These are phyloP conservation scores for Piprites chloris DNA, from an alignment of 2,113 vertebrate species.

Conservation along the genomic window DNA sequence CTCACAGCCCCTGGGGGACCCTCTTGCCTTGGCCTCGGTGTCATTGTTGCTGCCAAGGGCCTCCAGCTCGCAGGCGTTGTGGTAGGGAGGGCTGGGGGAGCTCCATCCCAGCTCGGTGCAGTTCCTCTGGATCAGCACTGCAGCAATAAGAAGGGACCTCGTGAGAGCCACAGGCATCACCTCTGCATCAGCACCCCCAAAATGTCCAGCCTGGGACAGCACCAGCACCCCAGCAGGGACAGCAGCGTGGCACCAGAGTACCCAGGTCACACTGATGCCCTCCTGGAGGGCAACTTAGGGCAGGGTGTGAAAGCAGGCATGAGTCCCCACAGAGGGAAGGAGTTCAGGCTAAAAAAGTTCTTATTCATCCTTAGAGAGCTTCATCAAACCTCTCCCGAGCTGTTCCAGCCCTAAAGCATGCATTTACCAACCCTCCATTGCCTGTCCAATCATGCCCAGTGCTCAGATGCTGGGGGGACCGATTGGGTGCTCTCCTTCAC, in stretches of 20 bases:
- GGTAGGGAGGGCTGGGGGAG: constrained; percentile 46
- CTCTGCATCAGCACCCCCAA: not conserved
- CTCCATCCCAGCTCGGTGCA: constrained; percentile 69
- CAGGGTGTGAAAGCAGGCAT: not conserved
- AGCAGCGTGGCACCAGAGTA: rapidly evolving
- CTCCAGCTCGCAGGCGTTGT: constrained; percentile 48
- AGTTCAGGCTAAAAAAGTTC: not conserved
- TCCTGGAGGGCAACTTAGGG: not conserved
- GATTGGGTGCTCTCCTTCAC: not conserved
- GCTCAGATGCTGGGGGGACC: rapidly evolving
- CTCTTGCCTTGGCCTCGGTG: constrained; percentile 26
- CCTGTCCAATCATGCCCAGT: not conserved
- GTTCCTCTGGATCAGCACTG: constrained; percentile 64
- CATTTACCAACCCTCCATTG: not conserved
- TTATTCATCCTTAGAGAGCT: not conserved
- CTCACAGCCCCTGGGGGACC: not conserved
- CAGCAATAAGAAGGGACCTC: not conserved
- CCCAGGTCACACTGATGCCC: not conserved
- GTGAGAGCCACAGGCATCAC: rapidly evolving
- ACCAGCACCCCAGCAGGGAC: not conserved
- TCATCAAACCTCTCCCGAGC: not conserved
- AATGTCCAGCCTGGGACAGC: not conserved
- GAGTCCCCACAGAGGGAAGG: not conserved
- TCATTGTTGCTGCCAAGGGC: not conserved
- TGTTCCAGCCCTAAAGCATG: not conserved